Base-by-base conservation (phyloP, 2,888 invertebrate species). In the Amaurobius ferox region DNA sequence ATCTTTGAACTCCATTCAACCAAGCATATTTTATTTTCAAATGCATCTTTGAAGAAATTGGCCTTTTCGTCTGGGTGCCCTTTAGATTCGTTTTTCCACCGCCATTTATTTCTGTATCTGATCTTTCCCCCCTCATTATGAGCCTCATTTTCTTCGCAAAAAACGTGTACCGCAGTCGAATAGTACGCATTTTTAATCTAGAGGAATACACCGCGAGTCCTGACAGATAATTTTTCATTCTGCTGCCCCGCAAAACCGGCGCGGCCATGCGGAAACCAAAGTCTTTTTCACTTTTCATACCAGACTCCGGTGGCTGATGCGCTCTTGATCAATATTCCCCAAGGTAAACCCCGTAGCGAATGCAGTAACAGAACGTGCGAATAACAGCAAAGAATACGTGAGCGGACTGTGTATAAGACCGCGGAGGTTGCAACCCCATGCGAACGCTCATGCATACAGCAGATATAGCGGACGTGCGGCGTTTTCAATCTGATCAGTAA, bases 51-150 rank as follows among this genome's bases (percentile, higher is more conserved):
- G n/a, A n/a, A n/a, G n/a, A n/a, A n/a, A n/a, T n/a, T n/a, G n/a
- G n/a, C n/a, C n/a, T n/a, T n/a, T n/a, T n/a, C n/a, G n/a, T n/a
- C n/a, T n/a, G n/a, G n/a, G n/a, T n/a, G n/a, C n/a, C 2, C 16
- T 44, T 44, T 44, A 16, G 16, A 5, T 19, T 55, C 23, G 5
- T 55, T 5, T 23, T 16, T 1, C 19, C 1, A 55, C 23, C 23
- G 5, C 23, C 55, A 55, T 55, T 55, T 23, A 16, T 55, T 55
- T 55, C 55, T 55, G 30, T 19, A 16, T 30, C 64, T 68, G 80
- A 80, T 74, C 72, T 73, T 73, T 79, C 73, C 48, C 80, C 68
- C 80, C 80, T 80, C 74, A 80, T 80, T 80, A 74, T 74, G 74
- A 26, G 40, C 7, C 16, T 80, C 61, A 61, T 68, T 78, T 77